Evolutionary conservation across 2,888 invertebrate species (phyloP).

Genomic region (Melolontha melolontha): DNA sequence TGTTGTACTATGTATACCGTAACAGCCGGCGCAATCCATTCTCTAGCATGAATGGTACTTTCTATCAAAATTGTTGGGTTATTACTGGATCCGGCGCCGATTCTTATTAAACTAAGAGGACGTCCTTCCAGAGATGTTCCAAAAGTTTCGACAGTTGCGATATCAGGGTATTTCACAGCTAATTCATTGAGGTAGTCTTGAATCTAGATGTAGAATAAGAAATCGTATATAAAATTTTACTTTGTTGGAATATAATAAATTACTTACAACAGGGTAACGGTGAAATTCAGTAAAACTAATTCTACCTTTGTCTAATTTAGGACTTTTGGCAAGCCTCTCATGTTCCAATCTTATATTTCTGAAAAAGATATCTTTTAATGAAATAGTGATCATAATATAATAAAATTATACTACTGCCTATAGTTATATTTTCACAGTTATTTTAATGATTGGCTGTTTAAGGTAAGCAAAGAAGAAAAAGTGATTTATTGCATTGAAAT

Average conservation of each 20-base stretch:
- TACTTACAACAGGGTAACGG: constrained; percentile 60
- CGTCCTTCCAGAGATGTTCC: constrained; percentile 64
- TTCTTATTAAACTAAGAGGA: constrained; percentile 62
- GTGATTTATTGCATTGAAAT: no score
- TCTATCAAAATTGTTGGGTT: constrained; percentile 70
- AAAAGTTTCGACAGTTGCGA: constrained; percentile 60
- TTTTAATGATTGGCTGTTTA: no score
- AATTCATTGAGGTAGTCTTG: constrained; percentile 57
- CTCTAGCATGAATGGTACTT: constrained; percentile 74
- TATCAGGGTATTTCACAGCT: constrained; percentile 54
- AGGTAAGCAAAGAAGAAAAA: no score
- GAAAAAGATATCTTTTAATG: no score
- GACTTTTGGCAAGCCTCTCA: constrained; percentile 47
- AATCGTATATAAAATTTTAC: not conserved
- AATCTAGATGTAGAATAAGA: constrained; percentile 57
- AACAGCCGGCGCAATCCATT: constrained; percentile 75
- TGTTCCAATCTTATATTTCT: constrained; percentile 42
- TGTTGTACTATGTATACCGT: constrained; percentile 71
- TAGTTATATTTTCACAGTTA: no score
- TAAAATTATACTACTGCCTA: no score
- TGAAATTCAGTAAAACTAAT: constrained; percentile 65
- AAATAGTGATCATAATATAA: no score
- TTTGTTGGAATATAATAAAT: not conserved
- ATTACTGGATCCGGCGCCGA: constrained; percentile 59
- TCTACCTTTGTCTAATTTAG: constrained; percentile 62